Base-by-base conservation (phyloP, 2,888 invertebrate genomes). In the Xiphydria camelus region DNA sequence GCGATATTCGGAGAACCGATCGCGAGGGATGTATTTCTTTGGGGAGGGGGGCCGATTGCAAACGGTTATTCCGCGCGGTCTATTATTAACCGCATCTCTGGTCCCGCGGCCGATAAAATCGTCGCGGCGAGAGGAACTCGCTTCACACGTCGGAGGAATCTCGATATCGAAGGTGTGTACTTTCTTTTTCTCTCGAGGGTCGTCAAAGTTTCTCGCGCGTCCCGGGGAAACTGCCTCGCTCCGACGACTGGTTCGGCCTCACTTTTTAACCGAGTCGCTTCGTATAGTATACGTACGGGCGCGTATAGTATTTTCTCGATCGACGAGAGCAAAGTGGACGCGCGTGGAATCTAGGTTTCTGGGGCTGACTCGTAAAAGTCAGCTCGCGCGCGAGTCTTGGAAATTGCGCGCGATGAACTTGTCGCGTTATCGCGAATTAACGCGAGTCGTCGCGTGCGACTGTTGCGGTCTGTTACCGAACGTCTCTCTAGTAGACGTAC, bases 291-390 rank as follows among this genome's bases (percentile, higher is more conserved):
- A 29, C 29, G 14, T 29, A 29, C 12, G 29, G 15, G 12, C 10
- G n/a, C n/a, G n/a, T n/a, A n/a, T n/a, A n/a, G n/a, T 51, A 53
- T 58, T 48, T 56, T 49, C 45, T 38, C 43, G 41, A 51, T 41
- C 46, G 38, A 25, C 45, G 33, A 35, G n/a, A 25, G 29, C 21
- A 31, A 10, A 32, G 29, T 33, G 41, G 26, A 29, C 21, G 35
- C 23, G 15, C 19, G 31, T 26, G 39, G 53, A 57, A 66, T 61
- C 60, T 64, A 64, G 66, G 63, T 66, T 64, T 64, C 53, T 63
- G 50, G 62, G 64, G 47, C 62, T 57, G 22, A 9, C 10, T n/a
- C 25, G 41, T 26, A 42, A 40, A 49, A 52, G 31, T n/a, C n/a
- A n/a, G n/a, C n/a, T n/a, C n/a, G n/a, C n/a, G n/a, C n/a, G n/a